Base-by-base conservation (phyloP, 2,113 vertebrate species). In the Periophthalmodon schlosseri region DNA sequence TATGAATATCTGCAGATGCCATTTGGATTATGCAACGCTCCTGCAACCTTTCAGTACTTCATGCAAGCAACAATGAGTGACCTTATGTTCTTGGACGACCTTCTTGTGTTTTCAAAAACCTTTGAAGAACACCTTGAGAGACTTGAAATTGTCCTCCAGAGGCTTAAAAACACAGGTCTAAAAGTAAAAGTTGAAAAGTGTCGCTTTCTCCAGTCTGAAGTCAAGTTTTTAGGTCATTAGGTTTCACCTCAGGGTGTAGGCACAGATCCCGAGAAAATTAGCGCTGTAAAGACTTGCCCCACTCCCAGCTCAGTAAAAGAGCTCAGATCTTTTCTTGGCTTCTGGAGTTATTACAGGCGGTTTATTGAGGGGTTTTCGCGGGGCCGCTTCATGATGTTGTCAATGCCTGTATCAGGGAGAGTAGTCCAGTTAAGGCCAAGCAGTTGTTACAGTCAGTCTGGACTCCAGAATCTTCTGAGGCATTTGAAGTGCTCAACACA, bases 211-310 rank as follows among this genome's bases (percentile, higher is more conserved):
- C 60, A 73, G n/a, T 4, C 61, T 1, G n/a, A 67, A 9, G 63
- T 73, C 18, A 66, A 23, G 33, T 73, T 73, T 4, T n/a, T 66
- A 11, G 63, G 61, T 39, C 72, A 73, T 16, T 4, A 39, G 18
- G 7, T 66, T n/a, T 46, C 64, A 11, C 36, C 36, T 3, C 20
- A 66, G 34, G 34, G 20, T 9, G 20, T 56, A 56, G 54, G 54
- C 18, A 66, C 64, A 9, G 34, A 66, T 11, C 64, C 64, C 5
- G 64, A 66, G 2, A 66, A 46, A n/a, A 65, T 65, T 18, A 44
- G 16, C 7, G 16, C 64, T 6, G 34, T 66, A 4, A 44, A 66
- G 36, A 20, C 34, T 3, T 66, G 64, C 16, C 34, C 34, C 36
- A 46, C 18, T 3, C 64, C 64, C 1, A 44, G 9, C 7, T n/a